A percentile compares a stretch with the other conserved stretches of the same genome.
These are phyloP conservation scores for Emydoidea blandingii DNA, from an alignment of 2,797 vertebrate species.

Conservation along the genomic window DNA sequence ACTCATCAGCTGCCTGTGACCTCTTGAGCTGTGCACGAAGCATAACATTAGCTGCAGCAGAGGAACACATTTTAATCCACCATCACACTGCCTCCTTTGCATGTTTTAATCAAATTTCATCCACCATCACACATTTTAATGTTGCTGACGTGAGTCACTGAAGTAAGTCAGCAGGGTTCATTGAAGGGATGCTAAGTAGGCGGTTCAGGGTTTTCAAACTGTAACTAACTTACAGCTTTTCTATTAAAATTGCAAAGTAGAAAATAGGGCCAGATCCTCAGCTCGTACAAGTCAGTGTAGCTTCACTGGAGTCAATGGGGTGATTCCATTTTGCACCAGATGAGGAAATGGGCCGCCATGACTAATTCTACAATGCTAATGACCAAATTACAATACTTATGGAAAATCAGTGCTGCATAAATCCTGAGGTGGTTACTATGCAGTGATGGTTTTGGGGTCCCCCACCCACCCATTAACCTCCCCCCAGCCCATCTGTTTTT, in stretches of 20 bases:
- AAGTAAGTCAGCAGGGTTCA: not conserved
- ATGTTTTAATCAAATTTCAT: not conserved
- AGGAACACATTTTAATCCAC: not conserved
- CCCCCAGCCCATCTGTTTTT: not conserved
- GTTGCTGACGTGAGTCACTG: not conserved
- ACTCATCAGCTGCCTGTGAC: conserved; percentile 77
- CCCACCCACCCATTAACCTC: not conserved
- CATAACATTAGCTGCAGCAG: conserved; percentile 24
- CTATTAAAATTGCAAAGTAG: not conserved
- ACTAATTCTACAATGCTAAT: not conserved
- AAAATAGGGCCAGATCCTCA: not conserved
- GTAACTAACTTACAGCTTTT: not conserved
- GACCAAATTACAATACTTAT: not conserved
- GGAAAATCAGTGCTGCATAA: not conserved
- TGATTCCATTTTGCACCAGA: not conserved
- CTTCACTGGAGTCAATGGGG: not conserved
- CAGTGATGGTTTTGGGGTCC: not conserved
- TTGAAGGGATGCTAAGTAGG: not conserved
- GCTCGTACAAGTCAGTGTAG: not conserved
- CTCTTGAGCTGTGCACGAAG: conserved; percentile 67
- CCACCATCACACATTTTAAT: not conserved
- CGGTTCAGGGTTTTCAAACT: not conserved
- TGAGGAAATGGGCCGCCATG: not conserved
- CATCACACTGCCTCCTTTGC: not conserved
- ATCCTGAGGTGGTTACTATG: not conserved